Base-by-base conservation (phyloP, 2,888 invertebrate genomes). In the Pomacea canaliculata region DNA sequence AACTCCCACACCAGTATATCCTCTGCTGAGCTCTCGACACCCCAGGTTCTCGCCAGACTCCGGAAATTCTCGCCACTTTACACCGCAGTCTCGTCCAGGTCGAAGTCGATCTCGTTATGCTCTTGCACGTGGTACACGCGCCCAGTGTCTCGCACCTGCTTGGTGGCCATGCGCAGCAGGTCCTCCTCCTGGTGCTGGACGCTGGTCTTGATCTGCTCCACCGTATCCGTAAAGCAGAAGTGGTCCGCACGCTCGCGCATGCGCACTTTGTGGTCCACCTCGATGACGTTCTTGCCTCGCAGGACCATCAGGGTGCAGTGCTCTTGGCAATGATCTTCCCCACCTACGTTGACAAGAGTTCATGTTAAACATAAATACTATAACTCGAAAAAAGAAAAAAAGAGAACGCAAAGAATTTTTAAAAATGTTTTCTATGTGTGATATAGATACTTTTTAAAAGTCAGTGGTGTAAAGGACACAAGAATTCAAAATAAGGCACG, bases 201-300 rank as follows among this genome's bases (percentile, higher is more conserved):
- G 84, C 86, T 84, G 23, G 79, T 73, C 73, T 87, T 84, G n/a
- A 88, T 85, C 71, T 79, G 73, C 5, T 81, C 79, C 2, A 85
- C 79, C 8, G 87, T 85, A 13, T 86, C 83, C 19, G 73, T 62
- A 79, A 88, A 87, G 71, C 83, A 80, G 70, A 84, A 88, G 67
- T 85, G 81, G 76, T 86, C 84, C 0, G 86, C 87, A 27, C 85
- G 77, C 78, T 87, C 85, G 51, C 83, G 76, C 12, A 88, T 80
- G 56, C 82, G 76, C 48, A 88, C 84, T 27, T 83, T 85, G 79
- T 88, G 88, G 76, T 88, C 88, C 27, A 88, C 83, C 79, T 88
- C 88, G 51, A 88, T 85, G 37, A 88, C 85, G 73, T 87, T 88
- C 81, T 87, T 88, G 3, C 88, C 88, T 73, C 85, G 85, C 48